Evolutionary conservation across 2,113 vertebrate species (phyloP).

Genomic region (Forbesichthys agassizii): DNA sequence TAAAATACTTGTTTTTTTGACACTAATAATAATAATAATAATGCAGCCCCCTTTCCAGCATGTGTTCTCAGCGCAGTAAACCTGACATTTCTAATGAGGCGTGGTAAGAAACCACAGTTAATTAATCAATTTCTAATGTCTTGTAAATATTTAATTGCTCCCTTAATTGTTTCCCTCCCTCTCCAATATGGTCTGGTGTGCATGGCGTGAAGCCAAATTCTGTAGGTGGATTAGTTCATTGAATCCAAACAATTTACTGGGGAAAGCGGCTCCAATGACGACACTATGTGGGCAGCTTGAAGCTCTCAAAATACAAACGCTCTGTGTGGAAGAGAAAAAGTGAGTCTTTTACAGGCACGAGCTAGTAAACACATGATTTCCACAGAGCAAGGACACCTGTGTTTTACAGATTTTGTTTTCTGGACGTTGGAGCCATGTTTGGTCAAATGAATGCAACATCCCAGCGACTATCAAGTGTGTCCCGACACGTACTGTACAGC

Average conservation of each 20-base stretch:
- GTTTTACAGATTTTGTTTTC: conserved; percentile 45
- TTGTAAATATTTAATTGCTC: conserved; percentile 70
- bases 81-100: conserved; percentile 13
- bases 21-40: background rate
- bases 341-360: conserved; percentile 63
- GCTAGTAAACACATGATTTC: conserved; percentile 65
- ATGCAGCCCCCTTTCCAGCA: conserved; percentile 2
- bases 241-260: conserved; percentile 80
- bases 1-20: background rate
- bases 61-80: conserved; percentile 2
- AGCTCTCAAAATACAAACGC: conserved; percentile 70
- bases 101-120: conserved; percentile 37
- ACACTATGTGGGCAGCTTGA: conserved; percentile 75
- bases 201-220: conserved; percentile 53
- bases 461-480: conserved; percentile 25
- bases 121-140: conserved; percentile 51
- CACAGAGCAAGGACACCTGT: conserved; percentile 73
- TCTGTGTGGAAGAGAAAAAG: conserved; percentile 59
- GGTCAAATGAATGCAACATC: conserved; percentile 37
- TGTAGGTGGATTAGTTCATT: conserved; percentile 79
- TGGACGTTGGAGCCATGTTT: conserved; percentile 57
- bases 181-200: conserved; percentile 56
- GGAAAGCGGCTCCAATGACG: conserved; percentile 70
- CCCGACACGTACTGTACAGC: background rate
- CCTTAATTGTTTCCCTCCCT: background rate